Conservation (phyloP, 1,140 invertebrate species). For the Saccostrea glomerata region DNA sequence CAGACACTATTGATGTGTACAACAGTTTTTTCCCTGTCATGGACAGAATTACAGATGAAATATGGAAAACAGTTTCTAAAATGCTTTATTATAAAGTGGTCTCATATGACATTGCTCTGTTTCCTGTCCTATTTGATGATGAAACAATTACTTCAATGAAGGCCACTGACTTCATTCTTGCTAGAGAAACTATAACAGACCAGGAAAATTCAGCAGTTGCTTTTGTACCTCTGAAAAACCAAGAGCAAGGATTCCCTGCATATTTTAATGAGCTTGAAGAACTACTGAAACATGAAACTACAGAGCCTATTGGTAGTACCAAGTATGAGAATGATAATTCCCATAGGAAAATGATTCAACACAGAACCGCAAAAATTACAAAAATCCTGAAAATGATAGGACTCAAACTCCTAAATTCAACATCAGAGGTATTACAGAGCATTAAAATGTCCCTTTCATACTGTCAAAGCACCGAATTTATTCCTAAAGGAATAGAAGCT, state of each 20-base stretch:
- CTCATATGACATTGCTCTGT: not conserved
- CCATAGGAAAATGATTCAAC: not conserved
- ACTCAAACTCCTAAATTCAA: not conserved
- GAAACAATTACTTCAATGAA: not conserved
- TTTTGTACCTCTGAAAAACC: not conserved
- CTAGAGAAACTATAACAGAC: not conserved
- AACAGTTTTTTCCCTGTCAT: slow-evolving; percentile 8
- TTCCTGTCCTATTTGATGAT: not conserved
- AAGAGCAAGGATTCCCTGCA: not conserved
- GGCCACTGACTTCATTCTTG: not conserved
- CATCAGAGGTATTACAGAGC: not conserved
- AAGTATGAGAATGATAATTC: no score
- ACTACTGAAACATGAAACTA: not conserved
- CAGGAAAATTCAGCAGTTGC: not conserved
- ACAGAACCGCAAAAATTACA: not conserved
- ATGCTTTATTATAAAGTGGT: not conserved
- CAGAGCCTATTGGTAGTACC: not conserved
- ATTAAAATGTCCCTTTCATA: not conserved
- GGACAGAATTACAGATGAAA: not conserved
- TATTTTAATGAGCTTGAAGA: not conserved
- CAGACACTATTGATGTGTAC: not conserved
- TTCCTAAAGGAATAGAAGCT: not conserved
- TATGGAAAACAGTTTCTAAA: not conserved
- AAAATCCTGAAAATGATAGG: not conserved
- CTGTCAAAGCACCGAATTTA: not conserved